Conservation (phyloP, 2,797 vertebrate species). For the Channallabes apus region DNA sequence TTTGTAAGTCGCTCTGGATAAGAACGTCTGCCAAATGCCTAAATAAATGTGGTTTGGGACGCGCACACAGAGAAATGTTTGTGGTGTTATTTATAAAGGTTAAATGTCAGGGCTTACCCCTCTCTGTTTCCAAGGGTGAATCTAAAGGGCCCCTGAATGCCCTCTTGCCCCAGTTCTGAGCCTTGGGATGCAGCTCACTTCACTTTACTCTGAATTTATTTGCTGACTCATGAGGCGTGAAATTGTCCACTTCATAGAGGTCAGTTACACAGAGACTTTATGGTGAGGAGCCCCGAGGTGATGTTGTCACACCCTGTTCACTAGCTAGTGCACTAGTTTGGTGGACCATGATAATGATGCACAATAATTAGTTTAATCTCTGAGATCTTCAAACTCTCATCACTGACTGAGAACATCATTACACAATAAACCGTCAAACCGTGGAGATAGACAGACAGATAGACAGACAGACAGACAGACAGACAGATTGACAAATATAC, state of each 20-base stretch:
- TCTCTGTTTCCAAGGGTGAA: constrained; percentile 33
- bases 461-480: background rate
- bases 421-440: background rate
- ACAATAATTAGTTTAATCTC: background rate
- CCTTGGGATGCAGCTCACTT: constrained; percentile 61
- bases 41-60: too few relatives aligned
- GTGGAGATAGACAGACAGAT: background rate
- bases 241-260: constrained; percentile 17
- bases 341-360: background rate
- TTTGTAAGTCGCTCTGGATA: too few relatives aligned
- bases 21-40: too few relatives aligned
- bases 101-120: background rate
- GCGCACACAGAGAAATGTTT: background rate
- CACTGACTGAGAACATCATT: background rate
- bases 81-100: background rate
- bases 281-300: background rate
- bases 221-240: constrained; percentile 48
- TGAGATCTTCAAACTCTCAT: background rate
- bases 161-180: constrained; percentile 41
- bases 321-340: background rate
- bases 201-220: constrained; percentile 59
- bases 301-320: background rate
- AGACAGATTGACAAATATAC: background rate
- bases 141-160: background rate
- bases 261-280: background rate